Conservation (phyloP, 2,888 invertebrate species). For the Loripinus fragilis region DNA sequence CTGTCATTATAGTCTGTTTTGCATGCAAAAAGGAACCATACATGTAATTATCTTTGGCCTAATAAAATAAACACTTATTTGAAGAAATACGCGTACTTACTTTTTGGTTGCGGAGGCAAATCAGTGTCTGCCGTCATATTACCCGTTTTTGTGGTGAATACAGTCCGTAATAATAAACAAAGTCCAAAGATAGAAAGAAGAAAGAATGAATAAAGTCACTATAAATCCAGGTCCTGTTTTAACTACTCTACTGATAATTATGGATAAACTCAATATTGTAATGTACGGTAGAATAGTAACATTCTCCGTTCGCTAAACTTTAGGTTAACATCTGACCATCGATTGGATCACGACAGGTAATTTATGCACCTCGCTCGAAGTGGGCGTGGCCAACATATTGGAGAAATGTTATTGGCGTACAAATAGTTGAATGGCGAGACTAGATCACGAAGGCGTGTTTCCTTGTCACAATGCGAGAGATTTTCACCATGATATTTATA, state of each 20-base stretch:
- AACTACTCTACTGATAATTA: constrained; percentile 18
- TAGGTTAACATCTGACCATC: constrained; percentile 12
- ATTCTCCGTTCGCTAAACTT: constrained; percentile 4
- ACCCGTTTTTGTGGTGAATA: background rate
- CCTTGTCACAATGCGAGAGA: background rate
- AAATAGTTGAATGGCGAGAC: constrained; percentile 1
- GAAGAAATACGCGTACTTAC: constrained; percentile 9
- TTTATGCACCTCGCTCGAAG: constrained; percentile 8
- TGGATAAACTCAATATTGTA: constrained; percentile 12
- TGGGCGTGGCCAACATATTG: constrained; percentile 1
- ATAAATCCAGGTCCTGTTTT: constrained; percentile 18
- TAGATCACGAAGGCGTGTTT: background rate
- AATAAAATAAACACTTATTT: no score
- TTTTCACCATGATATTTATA: constrained; percentile 4
- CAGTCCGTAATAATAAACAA: constrained; percentile 1
- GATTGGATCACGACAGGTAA: constrained; percentile 16
- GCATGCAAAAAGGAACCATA: no score
- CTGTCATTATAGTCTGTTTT: no score
- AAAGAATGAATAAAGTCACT: background rate
- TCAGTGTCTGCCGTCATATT: constrained; percentile 14
- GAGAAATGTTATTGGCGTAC: background rate
- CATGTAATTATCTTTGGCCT: no score
- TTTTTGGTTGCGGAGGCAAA: constrained; percentile 8
- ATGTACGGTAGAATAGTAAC: constrained; percentile 3
- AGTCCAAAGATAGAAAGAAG: constrained; percentile 15